Percentiles rank a stretch among this genome's conserved stretches.
phyloP scores from a whole-genome alignment of 92 coral and sea anemone species.

The Plumapathes pennacea region DNA sequence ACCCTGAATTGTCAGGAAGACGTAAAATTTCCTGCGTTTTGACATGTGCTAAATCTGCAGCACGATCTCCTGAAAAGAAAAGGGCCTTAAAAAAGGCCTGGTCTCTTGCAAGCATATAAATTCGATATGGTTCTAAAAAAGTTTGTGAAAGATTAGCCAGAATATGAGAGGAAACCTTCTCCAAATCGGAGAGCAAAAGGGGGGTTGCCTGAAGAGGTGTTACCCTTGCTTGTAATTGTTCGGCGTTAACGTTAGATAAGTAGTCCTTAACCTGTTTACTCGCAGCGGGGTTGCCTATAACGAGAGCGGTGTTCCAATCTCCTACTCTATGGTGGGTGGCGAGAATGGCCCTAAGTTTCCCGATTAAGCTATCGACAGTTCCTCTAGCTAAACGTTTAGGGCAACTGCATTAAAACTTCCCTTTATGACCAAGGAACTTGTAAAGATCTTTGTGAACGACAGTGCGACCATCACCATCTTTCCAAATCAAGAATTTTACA shows the following conservation, averaged over 20 bases:
- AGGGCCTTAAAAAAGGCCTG: not conserved
- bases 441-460: constrained; percentile 20
- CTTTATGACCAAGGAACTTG: constrained; percentile 22
- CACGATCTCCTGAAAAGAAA: constrained; percentile 3
- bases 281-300: constrained; percentile 19
- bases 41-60: constrained; percentile 1
- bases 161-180: not conserved
- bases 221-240: constrained; percentile 28
- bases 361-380: constrained; percentile 51
- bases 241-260: not conserved
- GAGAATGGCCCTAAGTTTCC: constrained; percentile 45
- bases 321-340: constrained; percentile 42
- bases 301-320: constrained; percentile 34
- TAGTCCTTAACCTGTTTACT: not conserved
- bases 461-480: constrained; percentile 50
- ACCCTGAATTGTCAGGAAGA: not conserved
- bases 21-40: constrained; percentile 1
- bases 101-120: constrained; percentile 7
- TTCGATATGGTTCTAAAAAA: not conserved
- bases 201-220: constrained; percentile 37
- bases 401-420: constrained; percentile 28
- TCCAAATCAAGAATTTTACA: constrained; percentile 42
- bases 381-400: constrained; percentile 68
- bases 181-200: constrained; percentile 1
- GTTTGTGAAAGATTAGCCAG: not conserved